These are phyloP conservation scores for Heliconius cydno DNA, from an alignment of 2,888 invertebrate species.

Conservation along the genomic window DNA sequence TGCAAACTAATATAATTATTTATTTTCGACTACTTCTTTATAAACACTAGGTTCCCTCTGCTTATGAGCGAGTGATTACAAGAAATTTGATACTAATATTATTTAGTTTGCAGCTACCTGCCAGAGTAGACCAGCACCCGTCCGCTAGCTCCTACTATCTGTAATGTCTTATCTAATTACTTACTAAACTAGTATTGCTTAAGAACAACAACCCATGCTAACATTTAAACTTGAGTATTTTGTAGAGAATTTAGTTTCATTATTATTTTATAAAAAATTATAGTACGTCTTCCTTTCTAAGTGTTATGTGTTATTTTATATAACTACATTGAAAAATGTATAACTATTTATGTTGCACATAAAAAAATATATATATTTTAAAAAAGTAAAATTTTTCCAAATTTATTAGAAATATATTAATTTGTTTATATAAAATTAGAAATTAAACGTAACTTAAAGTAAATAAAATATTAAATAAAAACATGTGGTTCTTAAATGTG, in stretches of 20 bases:
- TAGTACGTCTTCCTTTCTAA: background rate
- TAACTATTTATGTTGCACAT: background rate
- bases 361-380: background rate
- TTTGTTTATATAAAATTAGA: slow-evolving; percentile 1
- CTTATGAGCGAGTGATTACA: too few species aligned
- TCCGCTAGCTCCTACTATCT: slow-evolving; percentile 66
- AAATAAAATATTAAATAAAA: background rate
- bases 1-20: slow-evolving; percentile 43
- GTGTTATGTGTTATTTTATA: background rate
- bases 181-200: slow-evolving; percentile 2
- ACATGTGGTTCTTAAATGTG: slow-evolving; percentile 13
- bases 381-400: background rate
- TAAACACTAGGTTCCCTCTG: too few species aligned
- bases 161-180: slow-evolving; percentile 1
- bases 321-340: background rate
- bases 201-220: background rate
- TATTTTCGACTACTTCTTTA: background rate
- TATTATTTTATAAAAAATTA: background rate
- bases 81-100: too few species aligned
- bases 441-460: background rate
- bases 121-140: slow-evolving; percentile 70
- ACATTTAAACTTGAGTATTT: background rate
- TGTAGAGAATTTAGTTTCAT: background rate
- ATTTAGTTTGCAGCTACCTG: slow-evolving; percentile 57
- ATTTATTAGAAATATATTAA: slow-evolving; percentile 3